Base-by-base conservation (phyloP, 2,888 invertebrate species). In the Emmelina monodactyla region DNA sequence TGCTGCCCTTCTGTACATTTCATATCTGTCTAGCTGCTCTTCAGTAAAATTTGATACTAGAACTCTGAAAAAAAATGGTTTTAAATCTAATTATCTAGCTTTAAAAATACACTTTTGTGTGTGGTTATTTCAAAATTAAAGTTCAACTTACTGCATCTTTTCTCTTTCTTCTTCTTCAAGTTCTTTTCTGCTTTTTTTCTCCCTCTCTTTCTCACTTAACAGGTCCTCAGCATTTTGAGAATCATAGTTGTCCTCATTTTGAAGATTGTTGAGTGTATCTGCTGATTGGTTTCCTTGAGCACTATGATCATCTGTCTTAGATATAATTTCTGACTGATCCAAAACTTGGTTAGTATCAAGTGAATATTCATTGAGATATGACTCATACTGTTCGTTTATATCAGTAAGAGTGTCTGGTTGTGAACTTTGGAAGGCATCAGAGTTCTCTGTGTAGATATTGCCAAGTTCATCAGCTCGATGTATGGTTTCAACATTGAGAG, bases 21-120 rank as follows among this genome's bases (percentile, higher is more conserved):
- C 99, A 80, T 99, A 99, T 47, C 98, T 85, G 62, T 98, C 94
- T 34, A 99, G 71, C 62, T 99, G 99, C 51, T 97, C 97, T 69
- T 97, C 97, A 0, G 97, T 95, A 53, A 99, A 99, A 68, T 99
- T 98, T 1, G 98, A 98, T 0, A 99, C 97, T 33, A 99, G 76
- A 22, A 99, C 95, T 70, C 95, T 95, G 61, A 38, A 82, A 82
- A 28, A 32, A 37, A 43, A 32, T 16, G 12, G 13, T 25, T n/a
- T 25, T 25, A 25, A 25, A 25, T 11, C 9, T 25, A 25, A 25
- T n/a, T 25, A 7, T 7, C 25, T 3, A 3, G n/a, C n/a, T 10
- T n/a, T 11, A 25, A 25, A 25, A 25, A 10, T n/a, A 25, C 3
- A 25, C n/a, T 19, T 6, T 6, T 19, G 19, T 19, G 19, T 19